These are phyloP conservation scores for Opisthocomus hoazin DNA, from an alignment of 2,113 vertebrate genomes.

Conservation along the genomic window DNA sequence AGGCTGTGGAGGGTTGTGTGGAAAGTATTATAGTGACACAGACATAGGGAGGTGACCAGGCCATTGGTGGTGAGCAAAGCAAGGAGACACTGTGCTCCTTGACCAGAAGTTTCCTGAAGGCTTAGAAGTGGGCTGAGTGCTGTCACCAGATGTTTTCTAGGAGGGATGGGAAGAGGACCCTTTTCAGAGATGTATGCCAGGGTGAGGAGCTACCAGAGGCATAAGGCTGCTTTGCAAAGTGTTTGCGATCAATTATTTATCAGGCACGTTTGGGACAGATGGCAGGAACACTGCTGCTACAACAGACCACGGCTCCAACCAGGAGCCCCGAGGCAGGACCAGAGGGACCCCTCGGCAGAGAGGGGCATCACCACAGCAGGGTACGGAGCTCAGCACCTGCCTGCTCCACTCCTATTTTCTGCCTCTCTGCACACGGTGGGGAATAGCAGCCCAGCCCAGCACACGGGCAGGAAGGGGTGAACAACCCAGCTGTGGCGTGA, in stretches of 20 bases:
- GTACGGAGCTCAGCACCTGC: background rate
- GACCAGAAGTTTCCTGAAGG: background rate
- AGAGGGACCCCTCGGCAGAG: background rate
- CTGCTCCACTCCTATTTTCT: background rate
- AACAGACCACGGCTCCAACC: background rate
- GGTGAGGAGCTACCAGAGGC: background rate
- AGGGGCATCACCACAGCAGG: background rate
- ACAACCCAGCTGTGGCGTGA: background rate
- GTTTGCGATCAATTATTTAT: background rate
- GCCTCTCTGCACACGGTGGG: background rate
- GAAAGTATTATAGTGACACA: background rate
- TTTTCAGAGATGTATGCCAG: accelerated
- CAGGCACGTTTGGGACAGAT: background rate
- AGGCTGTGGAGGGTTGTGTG: background rate
- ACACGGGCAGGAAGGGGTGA: background rate
- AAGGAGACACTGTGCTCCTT: background rate
- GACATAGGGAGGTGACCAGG: background rate
- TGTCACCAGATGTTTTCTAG: background rate
- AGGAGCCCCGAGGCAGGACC: background rate
- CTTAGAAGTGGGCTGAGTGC: background rate
- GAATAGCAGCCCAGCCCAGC: background rate
- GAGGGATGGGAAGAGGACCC: background rate
- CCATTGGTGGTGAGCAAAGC: background rate
- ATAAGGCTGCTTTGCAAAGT: background rate
- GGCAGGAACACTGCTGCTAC: background rate